Evolutionary conservation across 2,113 vertebrate species (phyloP).

Genomic region (Ptilonorhynchus violaceus): DNA sequence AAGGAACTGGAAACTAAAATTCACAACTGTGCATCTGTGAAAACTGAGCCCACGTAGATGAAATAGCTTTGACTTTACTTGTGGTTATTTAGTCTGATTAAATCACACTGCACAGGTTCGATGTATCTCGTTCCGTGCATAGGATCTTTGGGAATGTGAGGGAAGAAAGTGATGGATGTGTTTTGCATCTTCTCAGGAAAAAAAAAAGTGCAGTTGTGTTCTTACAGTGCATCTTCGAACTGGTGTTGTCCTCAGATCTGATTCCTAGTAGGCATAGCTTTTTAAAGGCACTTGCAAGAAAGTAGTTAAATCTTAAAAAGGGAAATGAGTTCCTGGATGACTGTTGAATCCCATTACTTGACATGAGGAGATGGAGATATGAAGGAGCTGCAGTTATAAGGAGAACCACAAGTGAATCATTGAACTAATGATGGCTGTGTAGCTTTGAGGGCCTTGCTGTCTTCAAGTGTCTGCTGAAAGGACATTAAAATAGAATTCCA

Average conservation of each 20-base stretch:
- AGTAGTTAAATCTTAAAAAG: not conserved
- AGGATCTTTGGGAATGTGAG: not conserved
- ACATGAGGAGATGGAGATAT: not conserved
- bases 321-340: not conserved
- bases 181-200: not conserved
- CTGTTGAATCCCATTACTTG: not conserved
- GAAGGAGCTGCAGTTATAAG: not conserved
- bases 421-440: not conserved
- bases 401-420: not conserved
- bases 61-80: not conserved
- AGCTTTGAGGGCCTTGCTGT: not conserved
- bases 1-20: not conserved
- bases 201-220: not conserved
- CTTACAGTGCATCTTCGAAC: not conserved
- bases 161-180: not conserved
- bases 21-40: rapidly evolving
- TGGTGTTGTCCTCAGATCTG: not conserved
- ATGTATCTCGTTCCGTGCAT: not conserved
- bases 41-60: not conserved
- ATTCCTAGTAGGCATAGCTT: not conserved
- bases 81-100: not conserved
- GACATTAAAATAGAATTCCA: not conserved
- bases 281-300: not conserved
- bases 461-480: not conserved
- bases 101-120: not conserved